Evolutionary conservation across 1,140 invertebrate genomes (phyloP), one percentile per base, ranked within the genome.

Genomic region (Andrena cerasifolii): DNA sequence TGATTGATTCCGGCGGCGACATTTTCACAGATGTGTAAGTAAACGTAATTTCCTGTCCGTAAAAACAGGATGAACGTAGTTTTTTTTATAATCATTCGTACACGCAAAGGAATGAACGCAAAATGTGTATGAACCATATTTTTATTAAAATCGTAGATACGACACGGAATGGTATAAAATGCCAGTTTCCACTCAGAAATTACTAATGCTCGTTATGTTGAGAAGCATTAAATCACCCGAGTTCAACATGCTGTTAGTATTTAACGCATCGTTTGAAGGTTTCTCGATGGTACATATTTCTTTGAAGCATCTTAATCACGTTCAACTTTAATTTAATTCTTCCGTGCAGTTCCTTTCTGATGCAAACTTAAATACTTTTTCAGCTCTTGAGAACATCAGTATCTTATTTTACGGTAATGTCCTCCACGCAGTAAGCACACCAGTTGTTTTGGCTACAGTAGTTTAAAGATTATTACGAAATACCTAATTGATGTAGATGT

Each of bases 201-300:
- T 86, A 10, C 47, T 85, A 26, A 49, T 81, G 40, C 56, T 80
- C 16, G 51, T 86, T 18, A 76, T 86, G 70, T 31, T 53, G 24
- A 77, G 51, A 78, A 61, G 65, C 49, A 10, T 26, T 2, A 76
- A 58, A 54, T 47, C 71, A 0, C 78, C 62, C 61, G n/a, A 16
- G 10, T 54, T 78, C 1, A 71, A 43, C 0, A 53, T 77, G 1
- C 81, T 68, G 2, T 81, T 40, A 75, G 66, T 45, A 51, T 53
- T 18, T 40, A 3, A 18, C 14, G 28, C 68, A 4, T 80, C 79
- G 0, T 51, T 84, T 26, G 63, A 80, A 68, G 81, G 47, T 58
- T 86, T 82, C 14, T 24, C 65, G 12, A 33, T 6, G 51, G 84
- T 87, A 86, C 2, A 5, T 40, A 10, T 40, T 40, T 40, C 3